phyloP scores from a whole-genome alignment of 2,113 vertebrate genomes.

The Tichodroma muraria region DNA sequence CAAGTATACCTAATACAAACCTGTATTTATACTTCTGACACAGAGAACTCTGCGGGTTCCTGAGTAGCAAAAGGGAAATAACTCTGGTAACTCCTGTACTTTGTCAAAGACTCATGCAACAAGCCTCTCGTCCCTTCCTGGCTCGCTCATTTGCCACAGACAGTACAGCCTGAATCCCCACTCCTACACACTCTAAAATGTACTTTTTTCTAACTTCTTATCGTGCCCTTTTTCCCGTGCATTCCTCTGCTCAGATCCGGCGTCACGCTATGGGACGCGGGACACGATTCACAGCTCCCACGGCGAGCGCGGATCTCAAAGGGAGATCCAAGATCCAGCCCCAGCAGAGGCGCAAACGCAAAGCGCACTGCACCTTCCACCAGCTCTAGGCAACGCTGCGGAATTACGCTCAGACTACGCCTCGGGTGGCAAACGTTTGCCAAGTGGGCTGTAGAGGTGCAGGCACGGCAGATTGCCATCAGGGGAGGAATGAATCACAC shows the following conservation, averaged over 20 bases:
- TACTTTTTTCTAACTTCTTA: neutral
- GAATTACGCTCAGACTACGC: too few species aligned
- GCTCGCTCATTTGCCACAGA: fast-evolving
- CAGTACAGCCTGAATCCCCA: neutral
- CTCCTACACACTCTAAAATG: neutral
- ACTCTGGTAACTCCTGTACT: neutral
- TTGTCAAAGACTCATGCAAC: neutral
- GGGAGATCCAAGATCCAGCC: neutral
- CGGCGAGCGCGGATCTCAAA: neutral
- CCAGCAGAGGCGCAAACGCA: neutral
- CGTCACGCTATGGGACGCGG: neutral
- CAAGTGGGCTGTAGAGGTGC: neutral
- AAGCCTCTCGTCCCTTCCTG: neutral
- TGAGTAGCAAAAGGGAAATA: fast-evolving
- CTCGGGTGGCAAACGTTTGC: neutral
- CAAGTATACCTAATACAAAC: fast-evolving
- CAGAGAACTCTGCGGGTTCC: neutral
- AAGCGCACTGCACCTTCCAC: neutral
- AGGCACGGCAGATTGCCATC: neutral
- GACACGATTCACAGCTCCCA: neutral
- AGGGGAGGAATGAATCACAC: neutral
- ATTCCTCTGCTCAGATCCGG: neutral
- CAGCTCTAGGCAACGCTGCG: neutral
- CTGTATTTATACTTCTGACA: neutral
- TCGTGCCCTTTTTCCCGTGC: neutral